Percentiles rank a stretch among this genome's conserved stretches.
phyloP scores from a whole-genome alignment of 2,113 vertebrate genomes.

The Plotosus lineatus region DNA sequence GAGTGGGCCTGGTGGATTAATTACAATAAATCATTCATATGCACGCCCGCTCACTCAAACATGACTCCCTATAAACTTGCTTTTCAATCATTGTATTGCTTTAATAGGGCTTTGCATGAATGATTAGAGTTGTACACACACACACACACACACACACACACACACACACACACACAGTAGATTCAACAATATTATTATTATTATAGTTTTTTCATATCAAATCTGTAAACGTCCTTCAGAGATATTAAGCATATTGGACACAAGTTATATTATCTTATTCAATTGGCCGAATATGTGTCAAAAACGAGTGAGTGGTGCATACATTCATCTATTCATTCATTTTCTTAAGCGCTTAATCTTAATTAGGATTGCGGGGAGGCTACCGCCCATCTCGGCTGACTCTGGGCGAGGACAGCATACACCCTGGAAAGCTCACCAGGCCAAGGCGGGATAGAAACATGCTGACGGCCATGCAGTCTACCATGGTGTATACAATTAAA shows the following conservation, averaged over 20 bases:
- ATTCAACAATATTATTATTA: constrained; percentile 49
- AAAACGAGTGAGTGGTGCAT: background rate
- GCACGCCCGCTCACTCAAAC: constrained; percentile 58
- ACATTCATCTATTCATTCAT: constrained; percentile 54
- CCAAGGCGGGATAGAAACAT: too few relatives aligned
- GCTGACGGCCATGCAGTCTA: too few relatives aligned
- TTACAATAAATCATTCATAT: constrained; percentile 69
- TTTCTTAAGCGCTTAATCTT: too few relatives aligned
- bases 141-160: background rate
- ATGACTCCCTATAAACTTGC: constrained; percentile 44
- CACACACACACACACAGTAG: background rate
- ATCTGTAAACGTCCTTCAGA: constrained; percentile 47
- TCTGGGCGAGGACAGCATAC: too few relatives aligned
- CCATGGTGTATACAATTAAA: too few relatives aligned
- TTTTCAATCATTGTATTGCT: background rate
- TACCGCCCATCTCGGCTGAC: too few relatives aligned
- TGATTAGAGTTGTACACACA: background rate
- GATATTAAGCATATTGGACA: background rate
- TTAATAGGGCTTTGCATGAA: background rate
- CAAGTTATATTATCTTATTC: background rate
- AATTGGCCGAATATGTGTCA: background rate
- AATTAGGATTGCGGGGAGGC: too few relatives aligned
- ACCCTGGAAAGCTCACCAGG: too few relatives aligned
- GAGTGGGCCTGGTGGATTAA: constrained; percentile 69
- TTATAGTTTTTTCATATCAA: constrained; percentile 48